phyloP scores from a whole-genome alignment of 2,797 vertebrate species.

The Myotis daubentonii region DNA sequence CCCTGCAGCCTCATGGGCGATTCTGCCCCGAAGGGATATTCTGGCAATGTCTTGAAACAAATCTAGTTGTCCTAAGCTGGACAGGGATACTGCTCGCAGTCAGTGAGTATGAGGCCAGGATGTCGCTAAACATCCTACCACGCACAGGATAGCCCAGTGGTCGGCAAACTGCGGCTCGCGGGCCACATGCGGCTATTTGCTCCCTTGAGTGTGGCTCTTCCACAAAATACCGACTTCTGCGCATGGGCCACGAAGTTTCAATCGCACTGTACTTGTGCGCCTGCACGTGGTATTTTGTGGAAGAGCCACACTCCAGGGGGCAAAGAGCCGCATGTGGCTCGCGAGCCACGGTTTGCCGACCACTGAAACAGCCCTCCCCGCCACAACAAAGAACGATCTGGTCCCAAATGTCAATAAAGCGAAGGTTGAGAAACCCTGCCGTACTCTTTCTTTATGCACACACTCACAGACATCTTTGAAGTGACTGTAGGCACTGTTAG shows the following conservation, averaged over 20 bases:
- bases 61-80: background rate
- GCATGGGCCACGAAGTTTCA: too few species aligned
- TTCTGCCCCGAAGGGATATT: background rate
- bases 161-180: too few species aligned
- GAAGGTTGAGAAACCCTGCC: background rate
- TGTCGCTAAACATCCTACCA: background rate
- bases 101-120: background rate
- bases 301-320: too few species aligned
- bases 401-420: background rate
- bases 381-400: background rate
- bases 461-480: background rate
- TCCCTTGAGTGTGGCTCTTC: too few species aligned
- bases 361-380: background rate
- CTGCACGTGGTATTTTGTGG: too few species aligned
- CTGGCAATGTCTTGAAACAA: background rate
- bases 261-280: too few species aligned
- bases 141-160: background rate
- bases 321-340: too few species aligned
- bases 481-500: background rate
- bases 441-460: slow-evolving; percentile 1
- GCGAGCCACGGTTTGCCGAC: too few species aligned
- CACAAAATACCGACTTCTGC: too few species aligned
- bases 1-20: background rate
- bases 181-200: too few species aligned
- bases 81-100: background rate